These are phyloP conservation scores for Oxyteleia sp. DNA, from an alignment of 2,888 invertebrate genomes.

Conservation along the genomic window DNA sequence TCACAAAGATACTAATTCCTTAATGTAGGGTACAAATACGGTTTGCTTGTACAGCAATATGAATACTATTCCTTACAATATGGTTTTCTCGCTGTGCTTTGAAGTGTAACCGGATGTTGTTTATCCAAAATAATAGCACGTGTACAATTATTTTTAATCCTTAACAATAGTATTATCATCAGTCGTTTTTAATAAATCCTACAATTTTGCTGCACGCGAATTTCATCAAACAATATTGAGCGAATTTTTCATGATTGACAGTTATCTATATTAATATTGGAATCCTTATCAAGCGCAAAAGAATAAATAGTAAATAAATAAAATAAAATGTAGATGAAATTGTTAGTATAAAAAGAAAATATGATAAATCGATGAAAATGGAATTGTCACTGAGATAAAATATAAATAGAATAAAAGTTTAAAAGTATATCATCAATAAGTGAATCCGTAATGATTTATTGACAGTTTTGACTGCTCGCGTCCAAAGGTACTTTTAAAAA, in stretches of 20 bases:
- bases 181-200: background rate
- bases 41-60: too few species aligned
- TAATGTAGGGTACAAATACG: too few species aligned
- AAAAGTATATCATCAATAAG: slow-evolving; percentile 24
- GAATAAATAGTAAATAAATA: slow-evolving; percentile 14
- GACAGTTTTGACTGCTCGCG: slow-evolving; percentile 14
- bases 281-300: background rate
- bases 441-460: slow-evolving; percentile 42
- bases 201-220: background rate
- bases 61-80: too few species aligned
- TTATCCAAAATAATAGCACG: too few species aligned
- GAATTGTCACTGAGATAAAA: slow-evolving; percentile 37
- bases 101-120: too few species aligned
- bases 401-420: slow-evolving; percentile 37
- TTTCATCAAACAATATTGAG: slow-evolving; percentile 1
- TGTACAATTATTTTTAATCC: background rate
- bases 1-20: too few species aligned
- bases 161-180: background rate
- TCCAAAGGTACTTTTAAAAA: slow-evolving; percentile 8
- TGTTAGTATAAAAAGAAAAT: slow-evolving; percentile 11
- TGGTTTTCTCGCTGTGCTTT: too few species aligned
- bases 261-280: slow-evolving; percentile 14
- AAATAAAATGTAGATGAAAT: slow-evolving; percentile 5
- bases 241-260: slow-evolving; percentile 3
- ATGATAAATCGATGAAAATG: slow-evolving; percentile 16